Percentiles rank a stretch among this genome's conserved stretches.
Conservation (phyloP, 37 sponge, comb jelly and placozoan genomes). For the Amphimedon queenslandica region DNA sequence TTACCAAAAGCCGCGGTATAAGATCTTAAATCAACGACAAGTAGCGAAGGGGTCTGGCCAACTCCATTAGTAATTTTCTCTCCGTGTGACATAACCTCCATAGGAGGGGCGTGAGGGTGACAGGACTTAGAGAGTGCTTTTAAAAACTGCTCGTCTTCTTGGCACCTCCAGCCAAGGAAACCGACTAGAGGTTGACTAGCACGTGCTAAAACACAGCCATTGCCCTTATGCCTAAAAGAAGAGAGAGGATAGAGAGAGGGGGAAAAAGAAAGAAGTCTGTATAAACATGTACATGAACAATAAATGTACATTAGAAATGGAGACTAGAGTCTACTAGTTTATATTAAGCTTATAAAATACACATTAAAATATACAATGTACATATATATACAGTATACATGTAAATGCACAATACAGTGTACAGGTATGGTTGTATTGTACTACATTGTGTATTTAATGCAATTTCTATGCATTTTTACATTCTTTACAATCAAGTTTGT, state of each 20-base stretch:
- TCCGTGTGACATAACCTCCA: not conserved
- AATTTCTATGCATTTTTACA: no score
- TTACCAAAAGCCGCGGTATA: slow-evolving; percentile 89
- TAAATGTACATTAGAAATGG: no score
- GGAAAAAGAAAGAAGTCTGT: not conserved
- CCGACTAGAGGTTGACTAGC: slow-evolving; percentile 88
- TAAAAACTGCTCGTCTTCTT: slow-evolving; percentile 76
- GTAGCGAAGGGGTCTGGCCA: slow-evolving; percentile 24
- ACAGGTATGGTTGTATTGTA: no score
- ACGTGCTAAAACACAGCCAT: slow-evolving; percentile 85
- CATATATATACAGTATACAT: no score
- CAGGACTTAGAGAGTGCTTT: slow-evolving; percentile 51
- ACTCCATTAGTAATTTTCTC: not conserved
- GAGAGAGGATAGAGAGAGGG: not conserved
- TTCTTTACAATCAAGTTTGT: no score
- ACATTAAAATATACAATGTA: no score
- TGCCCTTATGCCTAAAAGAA: slow-evolving; percentile 55
- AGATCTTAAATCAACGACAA: slow-evolving; percentile 75
- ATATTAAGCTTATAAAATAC: no score
- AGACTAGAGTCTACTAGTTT: no score
- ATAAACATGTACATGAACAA: no score
- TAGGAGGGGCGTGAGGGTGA: not conserved
- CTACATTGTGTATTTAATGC: no score
- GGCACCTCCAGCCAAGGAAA: slow-evolving; percentile 72
- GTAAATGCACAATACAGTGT: no score